phyloP scores from a whole-genome alignment of 2,888 invertebrate genomes.

The Leucophenga montana region DNA sequence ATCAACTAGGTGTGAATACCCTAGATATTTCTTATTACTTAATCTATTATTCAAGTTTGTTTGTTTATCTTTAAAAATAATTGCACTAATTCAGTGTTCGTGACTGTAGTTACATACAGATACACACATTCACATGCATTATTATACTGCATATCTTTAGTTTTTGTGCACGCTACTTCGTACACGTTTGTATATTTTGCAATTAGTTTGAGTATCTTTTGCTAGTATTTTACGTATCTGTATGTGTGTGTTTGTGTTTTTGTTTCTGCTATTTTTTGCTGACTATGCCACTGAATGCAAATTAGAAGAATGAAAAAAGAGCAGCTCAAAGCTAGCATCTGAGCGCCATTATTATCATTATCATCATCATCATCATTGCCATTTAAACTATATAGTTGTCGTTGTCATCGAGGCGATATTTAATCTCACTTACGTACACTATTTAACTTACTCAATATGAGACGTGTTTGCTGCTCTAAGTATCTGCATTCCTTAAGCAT shows the following conservation, averaged over 20 bases:
- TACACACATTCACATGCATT: conserved; percentile 28
- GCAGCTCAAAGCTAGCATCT: neutral
- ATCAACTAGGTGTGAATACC: too few relatives aligned
- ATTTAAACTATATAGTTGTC: conserved; percentile 18
- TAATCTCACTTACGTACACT: neutral
- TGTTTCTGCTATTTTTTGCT: too few relatives aligned
- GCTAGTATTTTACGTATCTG: too few relatives aligned
- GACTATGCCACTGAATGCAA: neutral
- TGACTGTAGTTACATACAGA: conserved; percentile 26
- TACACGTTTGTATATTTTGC: conserved; percentile 42
- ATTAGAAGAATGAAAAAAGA: neutral
- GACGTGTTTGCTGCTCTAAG: neutral
- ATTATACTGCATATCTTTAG: too few relatives aligned
- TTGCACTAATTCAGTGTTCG: too few relatives aligned
- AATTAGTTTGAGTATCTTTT: conserved; percentile 57
- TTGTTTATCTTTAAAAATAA: too few relatives aligned
- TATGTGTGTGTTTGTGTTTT: too few relatives aligned
- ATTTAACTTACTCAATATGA: conserved; percentile 6
- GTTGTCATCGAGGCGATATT: neutral
- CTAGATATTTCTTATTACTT: too few relatives aligned
- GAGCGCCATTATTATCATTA: conserved; percentile 14
- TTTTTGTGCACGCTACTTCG: too few relatives aligned
- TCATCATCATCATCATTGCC: neutral
- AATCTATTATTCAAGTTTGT: too few relatives aligned
- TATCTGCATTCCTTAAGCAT: too few relatives aligned